phyloP scores from a whole-genome alignment of 1,140 invertebrate species.

The Drosophila setifemur region DNA sequence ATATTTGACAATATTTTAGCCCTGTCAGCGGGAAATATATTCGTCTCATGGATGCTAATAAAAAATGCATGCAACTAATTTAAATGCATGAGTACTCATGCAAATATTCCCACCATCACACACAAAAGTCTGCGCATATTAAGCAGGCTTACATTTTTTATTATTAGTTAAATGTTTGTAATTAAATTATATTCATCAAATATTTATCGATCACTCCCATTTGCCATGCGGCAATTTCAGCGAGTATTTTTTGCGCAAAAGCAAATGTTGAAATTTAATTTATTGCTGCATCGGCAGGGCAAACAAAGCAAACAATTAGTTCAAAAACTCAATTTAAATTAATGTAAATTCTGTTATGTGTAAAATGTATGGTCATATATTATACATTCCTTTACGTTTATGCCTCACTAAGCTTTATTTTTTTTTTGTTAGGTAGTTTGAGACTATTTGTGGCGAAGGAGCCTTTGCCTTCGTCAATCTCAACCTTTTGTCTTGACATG shows the following conservation, averaged over 20 bases:
- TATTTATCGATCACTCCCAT: constrained; percentile 42
- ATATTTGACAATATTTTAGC: background rate
- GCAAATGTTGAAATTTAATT: constrained; percentile 63
- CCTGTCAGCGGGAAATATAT: constrained; percentile 1
- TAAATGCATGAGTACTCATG: constrained; percentile 59
- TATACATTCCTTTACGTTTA: constrained; percentile 19
- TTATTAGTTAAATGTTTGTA: constrained; percentile 47
- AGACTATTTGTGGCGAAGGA: background rate
- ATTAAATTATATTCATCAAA: constrained; percentile 72
- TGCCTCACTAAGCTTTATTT: constrained; percentile 2
- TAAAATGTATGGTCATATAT: background rate
- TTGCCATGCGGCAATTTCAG: constrained; percentile 17
- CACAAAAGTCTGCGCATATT: constrained; percentile 32
- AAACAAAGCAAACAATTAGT: constrained; percentile 43
- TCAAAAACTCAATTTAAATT: constrained; percentile 19
- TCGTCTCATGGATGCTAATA: constrained; percentile 33
- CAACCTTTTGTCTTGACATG: constrained; percentile 38
- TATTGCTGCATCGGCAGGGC: constrained; percentile 15
- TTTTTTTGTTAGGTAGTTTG: background rate
- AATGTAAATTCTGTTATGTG: constrained; percentile 11
- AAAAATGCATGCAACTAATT: constrained; percentile 68
- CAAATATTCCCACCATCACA: background rate
- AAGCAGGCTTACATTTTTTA: constrained; percentile 30
- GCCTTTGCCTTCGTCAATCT: constrained; percentile 38
- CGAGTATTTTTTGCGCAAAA: background rate